phyloP scores from a whole-genome alignment of 1,140 invertebrate genomes.

The Aphidius ervi region DNA sequence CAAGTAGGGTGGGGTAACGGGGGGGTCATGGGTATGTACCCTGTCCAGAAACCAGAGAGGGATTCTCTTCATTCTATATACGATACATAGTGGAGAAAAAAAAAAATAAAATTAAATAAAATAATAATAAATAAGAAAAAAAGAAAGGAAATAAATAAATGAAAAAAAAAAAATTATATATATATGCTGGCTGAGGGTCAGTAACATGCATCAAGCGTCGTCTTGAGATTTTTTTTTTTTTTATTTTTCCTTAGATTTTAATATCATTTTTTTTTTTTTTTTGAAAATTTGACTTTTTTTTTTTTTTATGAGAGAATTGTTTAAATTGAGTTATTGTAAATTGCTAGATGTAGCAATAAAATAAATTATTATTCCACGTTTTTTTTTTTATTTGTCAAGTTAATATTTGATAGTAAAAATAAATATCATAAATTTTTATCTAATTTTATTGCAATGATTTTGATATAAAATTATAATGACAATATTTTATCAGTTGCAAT shows the following conservation, averaged over 20 bases:
- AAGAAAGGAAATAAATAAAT: conserved; percentile 1
- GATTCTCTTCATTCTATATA: too few relatives aligned
- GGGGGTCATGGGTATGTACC: conserved; percentile 22
- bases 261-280: not conserved
- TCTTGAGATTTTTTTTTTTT: conserved; percentile 17
- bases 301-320: too few relatives aligned
- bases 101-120: too few relatives aligned
- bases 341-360: too few relatives aligned
- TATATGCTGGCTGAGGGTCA: conserved; percentile 46
- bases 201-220: conserved; percentile 46
- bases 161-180: conserved; percentile 8
- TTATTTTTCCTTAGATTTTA: conserved; percentile 18
- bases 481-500: conserved; percentile 9
- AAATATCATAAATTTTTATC: conserved; percentile 7
- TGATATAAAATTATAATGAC: not conserved
- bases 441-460: conserved; percentile 17
- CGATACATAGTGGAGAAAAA: too few relatives aligned
- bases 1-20: conserved; percentile 18
- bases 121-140: too few relatives aligned
- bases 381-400: too few relatives aligned
- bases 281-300: too few relatives aligned
- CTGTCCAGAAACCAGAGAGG: conserved; percentile 26
- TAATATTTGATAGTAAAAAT: too few relatives aligned
- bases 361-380: too few relatives aligned
- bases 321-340: too few relatives aligned